These are phyloP conservation scores for Opisthograptis luteolata DNA, from an alignment of 2,888 invertebrate species.

Conservation along the genomic window DNA sequence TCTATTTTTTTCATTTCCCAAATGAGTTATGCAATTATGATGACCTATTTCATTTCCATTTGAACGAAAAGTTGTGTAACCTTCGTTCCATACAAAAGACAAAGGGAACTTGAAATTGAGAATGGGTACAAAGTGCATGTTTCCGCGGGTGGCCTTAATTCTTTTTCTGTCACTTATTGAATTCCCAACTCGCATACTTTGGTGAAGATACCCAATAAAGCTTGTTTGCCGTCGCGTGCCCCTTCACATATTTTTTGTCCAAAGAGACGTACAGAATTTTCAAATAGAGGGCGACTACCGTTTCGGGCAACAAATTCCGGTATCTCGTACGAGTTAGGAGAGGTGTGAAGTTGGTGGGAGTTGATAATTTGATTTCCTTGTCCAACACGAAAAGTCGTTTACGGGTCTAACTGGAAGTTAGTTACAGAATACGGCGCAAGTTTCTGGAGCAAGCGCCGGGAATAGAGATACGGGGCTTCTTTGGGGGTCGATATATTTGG, in stretches of 20 bases:
- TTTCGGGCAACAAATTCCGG: slow-evolving; percentile 67
- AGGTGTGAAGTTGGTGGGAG: slow-evolving; percentile 77
- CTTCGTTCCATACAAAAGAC: slow-evolving; percentile 22
- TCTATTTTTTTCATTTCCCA: slow-evolving; percentile 13
- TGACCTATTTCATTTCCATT: slow-evolving; percentile 21
- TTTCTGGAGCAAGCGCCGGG: slow-evolving; percentile 56
- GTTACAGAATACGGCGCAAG: slow-evolving; percentile 67
- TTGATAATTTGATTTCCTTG: slow-evolving; percentile 82
- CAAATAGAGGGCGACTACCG: slow-evolving; percentile 65
- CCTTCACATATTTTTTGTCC: slow-evolving; percentile 70
- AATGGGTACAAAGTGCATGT: slow-evolving; percentile 60
- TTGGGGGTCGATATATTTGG: slow-evolving; percentile 52
- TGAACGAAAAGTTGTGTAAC: slow-evolving; percentile 24
- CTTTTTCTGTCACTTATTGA: slow-evolving; percentile 77
- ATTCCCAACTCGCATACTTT: slow-evolving; percentile 75
- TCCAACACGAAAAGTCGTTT: slow-evolving; percentile 82
- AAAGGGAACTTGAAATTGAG: slow-evolving; percentile 52
- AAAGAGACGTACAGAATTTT: slow-evolving; percentile 73
- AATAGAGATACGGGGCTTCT: slow-evolving; percentile 61
- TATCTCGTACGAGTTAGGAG: slow-evolving; percentile 63
- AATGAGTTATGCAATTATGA: slow-evolving; percentile 24
- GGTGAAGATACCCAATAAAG: slow-evolving; percentile 78
- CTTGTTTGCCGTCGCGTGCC: slow-evolving; percentile 70
- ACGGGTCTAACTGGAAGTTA: slow-evolving; percentile 75
- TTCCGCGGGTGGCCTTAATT: slow-evolving; percentile 66